Evolutionary conservation across 2,113 vertebrate species (phyloP).

Genomic region (Hippocampus mohnikei): DNA sequence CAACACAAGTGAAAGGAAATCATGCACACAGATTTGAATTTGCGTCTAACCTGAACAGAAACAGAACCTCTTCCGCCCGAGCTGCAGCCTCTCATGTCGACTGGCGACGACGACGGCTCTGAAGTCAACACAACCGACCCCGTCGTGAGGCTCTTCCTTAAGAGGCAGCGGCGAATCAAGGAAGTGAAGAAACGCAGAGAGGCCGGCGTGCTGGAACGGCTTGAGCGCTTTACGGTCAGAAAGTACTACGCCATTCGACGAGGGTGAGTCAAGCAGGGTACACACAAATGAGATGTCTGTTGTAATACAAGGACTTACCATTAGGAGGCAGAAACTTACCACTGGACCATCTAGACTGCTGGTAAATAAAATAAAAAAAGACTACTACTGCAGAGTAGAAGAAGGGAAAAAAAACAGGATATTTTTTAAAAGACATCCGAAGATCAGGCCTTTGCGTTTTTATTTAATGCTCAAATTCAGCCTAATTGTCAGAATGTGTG

Average conservation of each 20-base stretch:
- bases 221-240: constrained; percentile 76
- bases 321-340: too few species aligned
- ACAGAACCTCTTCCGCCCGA: constrained; percentile 82
- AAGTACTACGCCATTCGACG: constrained; percentile 84
- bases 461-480: too few species aligned
- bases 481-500: background rate
- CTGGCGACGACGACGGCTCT: constrained; percentile 42
- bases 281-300: background rate
- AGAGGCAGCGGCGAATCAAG: constrained; percentile 77
- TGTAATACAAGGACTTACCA: too few species aligned
- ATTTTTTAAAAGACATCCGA: too few species aligned
- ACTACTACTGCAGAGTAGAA: too few species aligned
- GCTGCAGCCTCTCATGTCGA: constrained; percentile 78
- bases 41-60: constrained; percentile 60
- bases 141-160: constrained; percentile 79
- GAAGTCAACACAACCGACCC: constrained; percentile 73
- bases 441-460: too few species aligned
- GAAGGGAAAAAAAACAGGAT: too few species aligned
- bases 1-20: background rate
- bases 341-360: too few species aligned
- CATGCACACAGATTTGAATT: background rate
- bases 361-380: too few species aligned
- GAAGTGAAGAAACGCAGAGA: constrained; percentile 77
- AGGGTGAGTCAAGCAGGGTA: constrained; percentile 69
- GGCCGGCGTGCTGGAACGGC: constrained; percentile 64